Base-by-base conservation (phyloP, 2,888 invertebrate genomes). In the Epistrophella euchroma region DNA sequence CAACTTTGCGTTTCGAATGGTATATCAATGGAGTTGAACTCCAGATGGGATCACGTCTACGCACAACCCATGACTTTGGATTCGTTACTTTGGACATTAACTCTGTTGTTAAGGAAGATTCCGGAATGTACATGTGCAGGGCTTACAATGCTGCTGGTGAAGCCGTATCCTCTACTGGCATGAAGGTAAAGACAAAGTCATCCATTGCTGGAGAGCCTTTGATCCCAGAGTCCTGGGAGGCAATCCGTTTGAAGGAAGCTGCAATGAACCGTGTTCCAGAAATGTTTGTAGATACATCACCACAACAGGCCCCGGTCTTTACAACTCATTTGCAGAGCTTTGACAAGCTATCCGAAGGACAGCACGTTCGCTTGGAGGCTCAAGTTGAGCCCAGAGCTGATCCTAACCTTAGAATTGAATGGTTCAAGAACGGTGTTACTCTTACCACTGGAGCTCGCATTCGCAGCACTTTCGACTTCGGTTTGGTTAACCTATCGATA, bases 391-490 rank as follows among this genome's bases (percentile, higher is more conserved):
- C 98, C 13, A 94, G 97, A 88, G 96, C 97, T 7, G 98, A 98
- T 93, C 97, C 97, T 0, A 96, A 97, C 90, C 93, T 98, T 47
- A 94, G 96, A 81, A 95, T 97, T 75, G 98, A 98, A 92, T 98
- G 98, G 98, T 98, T 96, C 92, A 97, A 97, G 91, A 98, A 98
- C 91, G 97, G 97, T n/a, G 93, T 96, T 58, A 94, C 97, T 0
- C 93, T 98, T 19, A 96, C 97, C 80, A 97, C 97, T 81, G 97
- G 97, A 88, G 96, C 98, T 43, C 95, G 99, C 89, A 94, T 98
- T 87, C 96, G 97, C 90, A 98, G 98, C 89, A 97, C 98, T 32
- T 98, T 99, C 90, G 99, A 99, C 92, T 99, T 99, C 92, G 99
- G 99, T 62, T 94, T 98, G 83, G 99, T 99, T 0, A 97, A 98